Base-by-base conservation (phyloP, 2,113 vertebrate species). In the Crocuta crocuta region DNA sequence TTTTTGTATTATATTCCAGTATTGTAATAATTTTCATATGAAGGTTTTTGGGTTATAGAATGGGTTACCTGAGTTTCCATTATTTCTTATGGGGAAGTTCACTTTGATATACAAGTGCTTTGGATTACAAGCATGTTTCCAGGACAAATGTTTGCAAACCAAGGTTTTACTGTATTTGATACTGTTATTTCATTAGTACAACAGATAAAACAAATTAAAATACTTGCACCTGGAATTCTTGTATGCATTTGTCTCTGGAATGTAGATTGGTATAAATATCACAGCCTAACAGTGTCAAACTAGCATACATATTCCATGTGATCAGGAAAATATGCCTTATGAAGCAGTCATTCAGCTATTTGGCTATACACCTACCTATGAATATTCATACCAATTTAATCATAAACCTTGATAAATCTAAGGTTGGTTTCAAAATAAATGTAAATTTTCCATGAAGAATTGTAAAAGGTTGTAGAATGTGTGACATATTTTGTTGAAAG, bases 361-460 rank as follows among this genome's bases (percentile, higher is more conserved):
- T 71, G 21, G 85, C 66, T 88, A 97, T 96, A 94, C 68, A 94
- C 65, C 19, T 94, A 88, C 74, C 15, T 96, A 95, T 97, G 95
- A 98, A 97, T 97, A 98, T 97, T 97, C 89, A 98, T 95, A 66
- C 0, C 33, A 83, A 90, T 98, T 98, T 96, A 97, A 21, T 94
- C 79, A 33, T n/a, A 96, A 53, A 83, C 74, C 70, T 74, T 45
- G 93, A 98, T 86, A 98, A 97, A 98, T 97, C 53, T 97, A 97
- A 97, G 28, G 15, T 10, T 90, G 70, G 5, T 19, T 86, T 98
- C 85, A 98, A 98, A 97, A 86, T 95, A 94, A 70, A 95, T 95
- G 97, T 97, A 97, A 96, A 94, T 93, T 55, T 96, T 89, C 80
- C n/a, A n/a, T 31, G 48, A 95, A 95, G 12, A 28, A 76, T 39